These are phyloP conservation scores for Buathra laborator DNA, from an alignment of 2,888 invertebrate genomes.

Conservation along the genomic window DNA sequence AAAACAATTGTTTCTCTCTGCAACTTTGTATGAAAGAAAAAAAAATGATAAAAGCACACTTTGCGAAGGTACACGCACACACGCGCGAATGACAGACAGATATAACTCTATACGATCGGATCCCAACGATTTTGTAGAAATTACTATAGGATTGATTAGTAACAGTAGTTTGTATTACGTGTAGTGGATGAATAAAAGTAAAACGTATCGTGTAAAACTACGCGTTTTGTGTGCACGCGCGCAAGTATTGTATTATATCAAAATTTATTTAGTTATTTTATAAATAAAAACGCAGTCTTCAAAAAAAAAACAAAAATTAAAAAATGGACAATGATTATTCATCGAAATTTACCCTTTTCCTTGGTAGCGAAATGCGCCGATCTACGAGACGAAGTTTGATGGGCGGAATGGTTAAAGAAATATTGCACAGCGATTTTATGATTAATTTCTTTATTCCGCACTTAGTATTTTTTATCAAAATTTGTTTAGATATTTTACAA, in stretches of 20 bases:
- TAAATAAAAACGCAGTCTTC: slow-evolving; percentile 73
- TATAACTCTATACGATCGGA: slow-evolving; percentile 71
- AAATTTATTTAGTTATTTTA: slow-evolving; percentile 81
- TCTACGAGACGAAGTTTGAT: too few species aligned
- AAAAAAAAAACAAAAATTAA: slow-evolving; percentile 19
- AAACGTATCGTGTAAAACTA: slow-evolving; percentile 71
- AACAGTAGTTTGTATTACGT: slow-evolving; percentile 59
- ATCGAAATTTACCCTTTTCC: background rate
- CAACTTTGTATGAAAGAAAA: slow-evolving; percentile 18
- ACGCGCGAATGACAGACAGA: slow-evolving; percentile 50
- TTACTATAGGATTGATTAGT: slow-evolving; percentile 69
- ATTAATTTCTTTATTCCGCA: background rate
- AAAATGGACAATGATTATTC: slow-evolving; percentile 19
- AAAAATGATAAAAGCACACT: slow-evolving; percentile 6
- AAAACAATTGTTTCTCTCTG: slow-evolving; percentile 37
- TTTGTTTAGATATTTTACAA: slow-evolving; percentile 81
- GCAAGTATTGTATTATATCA: slow-evolving; percentile 80
- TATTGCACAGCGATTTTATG: background rate
- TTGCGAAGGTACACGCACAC: slow-evolving; percentile 48
- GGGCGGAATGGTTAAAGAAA: too few species aligned
- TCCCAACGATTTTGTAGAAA: slow-evolving; percentile 78
- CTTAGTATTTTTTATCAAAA: slow-evolving; percentile 79
- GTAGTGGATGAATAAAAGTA: slow-evolving; percentile 68
- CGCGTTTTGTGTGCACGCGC: slow-evolving; percentile 72
- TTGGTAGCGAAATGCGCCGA: background rate